Evolutionary conservation across 2,113 vertebrate genomes (phyloP).

Genomic region (Leptodactylus fuscus): DNA sequence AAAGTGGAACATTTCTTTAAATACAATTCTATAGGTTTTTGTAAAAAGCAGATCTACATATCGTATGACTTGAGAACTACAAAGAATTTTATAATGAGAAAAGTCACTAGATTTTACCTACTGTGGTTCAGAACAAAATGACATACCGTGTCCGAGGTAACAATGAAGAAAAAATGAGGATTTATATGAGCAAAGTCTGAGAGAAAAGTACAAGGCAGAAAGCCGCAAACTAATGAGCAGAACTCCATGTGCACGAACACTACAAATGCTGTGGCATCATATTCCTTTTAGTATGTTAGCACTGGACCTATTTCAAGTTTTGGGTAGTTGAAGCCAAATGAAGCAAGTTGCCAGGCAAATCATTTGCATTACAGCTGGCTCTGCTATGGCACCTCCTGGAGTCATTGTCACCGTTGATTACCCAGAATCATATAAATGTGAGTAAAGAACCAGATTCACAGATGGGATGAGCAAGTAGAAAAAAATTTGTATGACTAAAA

Average conservation of each 20-base stretch:
- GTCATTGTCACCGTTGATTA: slow-evolving; percentile 54
- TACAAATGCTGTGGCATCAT: slow-evolving; percentile 17
- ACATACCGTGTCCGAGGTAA: not conserved
- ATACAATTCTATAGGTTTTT: not conserved
- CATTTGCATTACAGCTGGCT: slow-evolving; percentile 54
- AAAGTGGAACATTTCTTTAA: no score
- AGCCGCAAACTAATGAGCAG: slow-evolving; percentile 19
- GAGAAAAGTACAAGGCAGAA: not conserved
- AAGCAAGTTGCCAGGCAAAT: slow-evolving; percentile 53
- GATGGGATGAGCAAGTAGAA: slow-evolving; percentile 42
- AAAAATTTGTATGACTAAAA: slow-evolving; percentile 42
- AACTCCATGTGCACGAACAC: slow-evolving; percentile 4
- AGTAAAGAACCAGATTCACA: slow-evolving; percentile 49
- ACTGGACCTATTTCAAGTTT: slow-evolving; percentile 45
- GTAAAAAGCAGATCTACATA: not conserved
- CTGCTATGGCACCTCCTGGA: slow-evolving; percentile 49
- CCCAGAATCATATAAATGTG: slow-evolving; percentile 47
- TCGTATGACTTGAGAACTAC: not conserved
- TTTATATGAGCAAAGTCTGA: not conserved
- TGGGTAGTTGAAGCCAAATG: slow-evolving; percentile 46
- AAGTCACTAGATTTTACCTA: not conserved
- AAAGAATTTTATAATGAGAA: slow-evolving; percentile 21
- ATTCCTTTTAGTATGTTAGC: slow-evolving; percentile 33
- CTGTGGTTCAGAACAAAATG: not conserved
- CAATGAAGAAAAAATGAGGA: not conserved